A percentile compares a stretch with the other conserved stretches of the same genome.
Evolutionary conservation across 2,113 vertebrate genomes (phyloP).

Genomic region (Bombycilla garrulus): DNA sequence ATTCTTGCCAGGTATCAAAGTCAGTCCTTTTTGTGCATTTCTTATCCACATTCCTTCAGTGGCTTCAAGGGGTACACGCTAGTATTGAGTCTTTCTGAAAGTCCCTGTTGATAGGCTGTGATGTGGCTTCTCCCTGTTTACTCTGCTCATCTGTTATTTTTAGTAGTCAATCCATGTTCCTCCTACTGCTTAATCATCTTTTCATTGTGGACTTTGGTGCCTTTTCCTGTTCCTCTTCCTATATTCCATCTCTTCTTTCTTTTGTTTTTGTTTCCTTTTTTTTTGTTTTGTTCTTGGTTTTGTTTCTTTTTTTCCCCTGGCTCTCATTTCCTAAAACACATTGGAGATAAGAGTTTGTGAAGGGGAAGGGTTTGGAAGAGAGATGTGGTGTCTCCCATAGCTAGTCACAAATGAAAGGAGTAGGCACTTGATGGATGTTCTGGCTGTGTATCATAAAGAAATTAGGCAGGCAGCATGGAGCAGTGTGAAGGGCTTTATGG

Average conservation of each 20-base stretch:
- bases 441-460: not conserved
- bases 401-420: not conserved
- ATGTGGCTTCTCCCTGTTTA: not conserved
- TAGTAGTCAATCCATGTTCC: not conserved
- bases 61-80: not conserved
- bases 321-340: not conserved
- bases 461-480: not conserved
- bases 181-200: not conserved
- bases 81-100: not conserved
- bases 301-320: not conserved
- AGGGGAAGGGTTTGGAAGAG: not conserved
- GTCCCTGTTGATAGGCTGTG: not conserved
- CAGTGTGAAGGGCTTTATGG: not conserved
- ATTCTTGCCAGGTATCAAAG: conserved; percentile 1
- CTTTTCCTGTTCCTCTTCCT: not conserved
- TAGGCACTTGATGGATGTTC: not conserved
- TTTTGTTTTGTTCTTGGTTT: not conserved
- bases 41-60: not conserved
- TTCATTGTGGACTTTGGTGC: not conserved
- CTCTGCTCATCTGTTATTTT: not conserved
- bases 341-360: not conserved
- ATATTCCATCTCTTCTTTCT: not conserved
- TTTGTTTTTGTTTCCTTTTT: not conserved
- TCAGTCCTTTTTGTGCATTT: not conserved
- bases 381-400: not conserved